Percentiles rank a stretch among this genome's conserved stretches.
These are phyloP conservation scores for Drosophila melanocephala DNA, from an alignment of 2,888 invertebrate species.

Conservation along the genomic window DNA sequence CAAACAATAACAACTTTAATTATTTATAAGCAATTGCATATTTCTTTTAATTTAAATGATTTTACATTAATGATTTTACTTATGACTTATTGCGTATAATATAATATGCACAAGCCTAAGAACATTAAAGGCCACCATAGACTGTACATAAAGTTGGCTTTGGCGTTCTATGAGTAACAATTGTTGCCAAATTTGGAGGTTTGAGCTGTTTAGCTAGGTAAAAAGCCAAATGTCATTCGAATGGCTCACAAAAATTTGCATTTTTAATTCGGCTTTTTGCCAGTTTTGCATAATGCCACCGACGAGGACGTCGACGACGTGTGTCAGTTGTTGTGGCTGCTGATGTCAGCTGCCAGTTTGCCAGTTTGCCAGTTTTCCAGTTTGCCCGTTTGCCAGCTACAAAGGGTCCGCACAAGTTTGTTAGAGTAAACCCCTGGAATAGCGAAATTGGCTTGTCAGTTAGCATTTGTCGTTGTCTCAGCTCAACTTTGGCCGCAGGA, in stretches of 20 bases:
- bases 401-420: constrained; percentile 56
- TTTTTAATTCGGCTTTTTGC: constrained; percentile 77
- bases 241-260: constrained; percentile 70
- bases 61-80: not conserved
- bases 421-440: constrained; percentile 43
- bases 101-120: not conserved
- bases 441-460: constrained; percentile 81
- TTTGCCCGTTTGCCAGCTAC: constrained; percentile 57
- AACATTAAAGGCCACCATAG: not conserved
- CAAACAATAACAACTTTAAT: not conserved
- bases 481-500: constrained; percentile 54
- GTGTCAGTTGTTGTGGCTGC: constrained; percentile 69
- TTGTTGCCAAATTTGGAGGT: constrained; percentile 30
- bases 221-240: constrained; percentile 45
- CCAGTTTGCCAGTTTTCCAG: constrained; percentile 52
- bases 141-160: not conserved
- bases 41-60: not conserved
- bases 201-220: constrained; percentile 32
- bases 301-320: constrained; percentile 49
- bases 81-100: not conserved
- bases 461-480: constrained; percentile 78
- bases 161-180: constrained; percentile 21
- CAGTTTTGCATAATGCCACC: constrained; percentile 77
- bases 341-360: constrained; percentile 54
- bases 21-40: not conserved